Conservation (phyloP, 2,113 vertebrate genomes). For the Nothoprocta pentlandii region DNA sequence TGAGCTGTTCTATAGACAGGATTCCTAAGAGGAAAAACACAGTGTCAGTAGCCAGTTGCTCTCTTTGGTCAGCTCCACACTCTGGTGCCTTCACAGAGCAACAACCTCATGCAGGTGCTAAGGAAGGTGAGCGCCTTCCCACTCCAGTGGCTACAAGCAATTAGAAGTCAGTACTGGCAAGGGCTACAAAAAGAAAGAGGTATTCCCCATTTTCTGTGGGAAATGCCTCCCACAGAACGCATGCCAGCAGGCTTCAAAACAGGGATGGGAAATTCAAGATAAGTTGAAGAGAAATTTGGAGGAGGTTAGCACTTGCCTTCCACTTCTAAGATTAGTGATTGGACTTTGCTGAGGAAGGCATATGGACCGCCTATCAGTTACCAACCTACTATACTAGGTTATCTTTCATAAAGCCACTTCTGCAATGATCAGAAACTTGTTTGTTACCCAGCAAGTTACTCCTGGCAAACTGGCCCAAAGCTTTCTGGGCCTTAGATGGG, state of each 20-base stretch:
- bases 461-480: not conserved
- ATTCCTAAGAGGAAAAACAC: conserved; percentile 83
- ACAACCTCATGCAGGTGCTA: not conserved
- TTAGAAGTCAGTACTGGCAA: not conserved
- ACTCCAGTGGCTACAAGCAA: not conserved
- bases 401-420: not conserved
- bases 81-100: not conserved
- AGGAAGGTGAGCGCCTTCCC: not conserved
- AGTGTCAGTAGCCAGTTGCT: not conserved
- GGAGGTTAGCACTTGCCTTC: not conserved
- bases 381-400: not conserved
- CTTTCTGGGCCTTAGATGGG: not conserved
- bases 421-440: not conserved
- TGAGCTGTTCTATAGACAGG: conserved; percentile 97
- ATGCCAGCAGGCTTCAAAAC: not conserved
- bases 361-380: not conserved
- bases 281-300: not conserved
- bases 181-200: not conserved
- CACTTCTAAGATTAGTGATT: not conserved
- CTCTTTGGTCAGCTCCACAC: not conserved
- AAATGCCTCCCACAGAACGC: not conserved
- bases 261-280: not conserved
- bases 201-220: not conserved
- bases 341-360: not conserved
- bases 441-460: not conserved